Evolutionary conservation across 2,113 vertebrate genomes (phyloP).

Genomic region (Ornithorhynchus anatinus): DNA sequence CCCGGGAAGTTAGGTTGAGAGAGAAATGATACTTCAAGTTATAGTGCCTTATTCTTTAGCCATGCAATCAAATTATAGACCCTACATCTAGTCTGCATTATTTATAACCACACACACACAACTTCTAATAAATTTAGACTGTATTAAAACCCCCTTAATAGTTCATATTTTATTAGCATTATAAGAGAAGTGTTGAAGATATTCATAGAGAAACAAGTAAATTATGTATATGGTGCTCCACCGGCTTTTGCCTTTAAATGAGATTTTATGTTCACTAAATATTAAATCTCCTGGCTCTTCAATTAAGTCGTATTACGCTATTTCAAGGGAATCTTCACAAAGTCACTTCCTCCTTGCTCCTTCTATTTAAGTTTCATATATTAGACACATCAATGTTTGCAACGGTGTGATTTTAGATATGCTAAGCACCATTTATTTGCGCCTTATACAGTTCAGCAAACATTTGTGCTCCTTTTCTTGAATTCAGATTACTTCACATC

Average conservation of each 20-base stretch:
- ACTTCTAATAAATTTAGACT: conserved; percentile 53
- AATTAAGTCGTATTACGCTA: conserved; percentile 3
- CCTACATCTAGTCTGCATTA: conserved; percentile 40
- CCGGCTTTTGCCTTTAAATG: conserved; percentile 37
- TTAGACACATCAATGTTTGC: background rate
- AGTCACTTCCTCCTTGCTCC: background rate
- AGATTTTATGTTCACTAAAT: conserved; percentile 46
- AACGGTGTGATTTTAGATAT: background rate
- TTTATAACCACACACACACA: conserved; percentile 64
- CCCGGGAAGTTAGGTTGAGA: background rate
- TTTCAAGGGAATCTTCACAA: conserved; percentile 25
- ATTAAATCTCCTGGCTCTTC: conserved; percentile 57
- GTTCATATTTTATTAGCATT: conserved; percentile 66
- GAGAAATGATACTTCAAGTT: background rate
- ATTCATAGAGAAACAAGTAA: conserved; percentile 62
- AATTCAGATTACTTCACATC: conserved; percentile 1
- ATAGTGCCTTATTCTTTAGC: conserved; percentile 5
- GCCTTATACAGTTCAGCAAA: conserved; percentile 8
- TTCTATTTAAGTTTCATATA: conserved; percentile 5
- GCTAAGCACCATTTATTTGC: conserved; percentile 9
- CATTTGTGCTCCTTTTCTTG: background rate
- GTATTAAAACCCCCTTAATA: conserved; percentile 67
- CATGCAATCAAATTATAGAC: too few relatives aligned
- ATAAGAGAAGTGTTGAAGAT: conserved; percentile 47
- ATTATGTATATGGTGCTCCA: conserved; percentile 53